phyloP scores from a whole-genome alignment of 2,888 invertebrate genomes.

The Idaea dimidiata region DNA sequence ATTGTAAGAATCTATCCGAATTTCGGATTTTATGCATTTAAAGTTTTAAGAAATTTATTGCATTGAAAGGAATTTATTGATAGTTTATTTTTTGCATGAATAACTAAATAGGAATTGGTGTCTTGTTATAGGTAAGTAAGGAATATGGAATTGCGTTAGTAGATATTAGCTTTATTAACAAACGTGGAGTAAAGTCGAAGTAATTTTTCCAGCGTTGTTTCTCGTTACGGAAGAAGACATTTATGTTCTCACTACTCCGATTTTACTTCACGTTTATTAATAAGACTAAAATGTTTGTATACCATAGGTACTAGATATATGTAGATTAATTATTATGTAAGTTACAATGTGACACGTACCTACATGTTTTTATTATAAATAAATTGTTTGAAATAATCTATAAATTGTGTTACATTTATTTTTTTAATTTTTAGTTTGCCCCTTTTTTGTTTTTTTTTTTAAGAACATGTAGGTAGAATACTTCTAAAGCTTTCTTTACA shows the following conservation, averaged over 20 bases:
- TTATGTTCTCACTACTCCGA: too few relatives aligned
- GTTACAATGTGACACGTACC: conserved; percentile 21
- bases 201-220: too few relatives aligned
- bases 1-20: neutral
- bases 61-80: conserved; percentile 7
- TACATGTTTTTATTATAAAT: conserved; percentile 51
- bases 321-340: neutral
- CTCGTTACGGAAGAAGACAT: too few relatives aligned
- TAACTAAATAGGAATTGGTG: conserved; percentile 7
- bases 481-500: neutral
- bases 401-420: conserved; percentile 55
- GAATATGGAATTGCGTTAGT: conserved; percentile 2
- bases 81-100: neutral
- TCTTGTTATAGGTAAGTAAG: conserved; percentile 6
- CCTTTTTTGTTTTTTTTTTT: conserved; percentile 26
- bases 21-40: conserved; percentile 9
- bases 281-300: neutral
- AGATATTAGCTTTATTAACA: too few relatives aligned
- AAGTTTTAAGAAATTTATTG: neutral
- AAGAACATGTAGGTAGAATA: neutral
- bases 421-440: conserved; percentile 30
- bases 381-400: conserved; percentile 55
- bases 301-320: conserved; percentile 5
- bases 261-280: too few relatives aligned
- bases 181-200: too few relatives aligned